Evolutionary conservation across 1,140 invertebrate species (phyloP), one percentile per base, ranked within the genome.

Genomic region (Drosophila kurseongensis): DNA sequence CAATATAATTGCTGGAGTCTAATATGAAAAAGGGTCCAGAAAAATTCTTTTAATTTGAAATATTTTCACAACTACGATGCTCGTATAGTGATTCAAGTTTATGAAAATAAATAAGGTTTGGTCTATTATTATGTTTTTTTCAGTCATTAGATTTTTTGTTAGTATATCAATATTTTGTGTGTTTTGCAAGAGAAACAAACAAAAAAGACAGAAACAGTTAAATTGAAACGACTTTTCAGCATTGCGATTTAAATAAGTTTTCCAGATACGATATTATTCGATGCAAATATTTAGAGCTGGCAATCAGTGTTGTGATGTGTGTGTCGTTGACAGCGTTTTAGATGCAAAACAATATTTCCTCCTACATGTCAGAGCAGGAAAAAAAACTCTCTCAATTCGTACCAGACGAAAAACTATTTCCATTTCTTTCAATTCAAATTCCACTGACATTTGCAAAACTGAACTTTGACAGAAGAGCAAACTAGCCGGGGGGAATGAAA

Each of bases 381-480:
- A 52, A 52, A 47, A 48, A 67, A 8, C 38, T 27, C 16, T 8
- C 29, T 16, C 2, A 4, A 8, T 23, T 13, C 7, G 32, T 38
- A 12, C 12, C n/a, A 63, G n/a, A 29, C 8, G 29, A 45, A 48
- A 76, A 80, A 35, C 47, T 18, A 75, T 62, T 79, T 55, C 38
- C 35, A 61, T 78, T 71, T 62, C 50, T 63, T 66, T 66, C 32
- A 52, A 67, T 76, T 61, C 54, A 65, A 75, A 66, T 80, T 62
- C 45, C 75, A 56, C 45, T 68, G 80, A 66, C 80, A 83, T 50
- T 54, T 82, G 51, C 42, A 50, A 29, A 73, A 50, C 38, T 58
- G 44, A 62, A 76, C 67, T 75, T 62, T 75, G 65, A 69, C 77
- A 80, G 60, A 10, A 16, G 18, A 29, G 45, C 45, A 51, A 51